Base-by-base conservation (phyloP, 1,140 invertebrate genomes). In the Anoplophora glabripennis region DNA sequence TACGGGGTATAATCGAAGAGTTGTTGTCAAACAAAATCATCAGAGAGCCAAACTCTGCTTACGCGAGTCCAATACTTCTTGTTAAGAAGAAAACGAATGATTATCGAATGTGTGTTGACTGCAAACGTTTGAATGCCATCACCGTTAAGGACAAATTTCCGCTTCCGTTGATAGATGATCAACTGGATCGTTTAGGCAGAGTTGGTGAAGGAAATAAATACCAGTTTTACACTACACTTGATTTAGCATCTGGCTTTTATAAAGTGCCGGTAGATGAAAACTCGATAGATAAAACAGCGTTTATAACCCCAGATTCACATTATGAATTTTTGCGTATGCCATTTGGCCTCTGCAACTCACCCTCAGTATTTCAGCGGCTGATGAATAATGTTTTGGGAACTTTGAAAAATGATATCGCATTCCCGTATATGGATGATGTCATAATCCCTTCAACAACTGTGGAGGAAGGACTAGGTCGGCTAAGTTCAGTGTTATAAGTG, bases 71-170 rank as follows among this genome's bases (percentile, higher is more conserved):
- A 1, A 63, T 76, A 9, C 53, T 76, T 0, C 46, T 75, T 7
- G 73, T 0, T 67, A 67, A 38, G 77, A 78, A 53, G 69, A 70
- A 37, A 64, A 74, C 44, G 72, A 72, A n/a, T 46, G 56, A n/a
- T 49, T 68, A 15, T 40, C 21, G 73, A 15, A 21, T 76, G 8
- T 75, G 75, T 45, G 61, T 75, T 1, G 76, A 78, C 41, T 76
- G 62, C 51, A 42, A 73, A 7, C 63, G 56, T 41, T 38, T 51
- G n/a, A 51, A 51, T 34, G 33, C 14, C 11, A 51, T n/a, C 10
- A 33, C 67, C 8, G 17, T 65, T 0, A 41, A 64, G 14, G 68
- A 73, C 12, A 42, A 59, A 17, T 74, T 54, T 45, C 70, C 65
- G 7, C 33, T 71, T 0, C 69, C 69, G 5, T 40, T 61, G 7